Percentiles rank a stretch among this genome's conserved stretches.
These are phyloP conservation scores for Agrotis exclamationis DNA, from an alignment of 2,888 invertebrate species.

Conservation along the genomic window DNA sequence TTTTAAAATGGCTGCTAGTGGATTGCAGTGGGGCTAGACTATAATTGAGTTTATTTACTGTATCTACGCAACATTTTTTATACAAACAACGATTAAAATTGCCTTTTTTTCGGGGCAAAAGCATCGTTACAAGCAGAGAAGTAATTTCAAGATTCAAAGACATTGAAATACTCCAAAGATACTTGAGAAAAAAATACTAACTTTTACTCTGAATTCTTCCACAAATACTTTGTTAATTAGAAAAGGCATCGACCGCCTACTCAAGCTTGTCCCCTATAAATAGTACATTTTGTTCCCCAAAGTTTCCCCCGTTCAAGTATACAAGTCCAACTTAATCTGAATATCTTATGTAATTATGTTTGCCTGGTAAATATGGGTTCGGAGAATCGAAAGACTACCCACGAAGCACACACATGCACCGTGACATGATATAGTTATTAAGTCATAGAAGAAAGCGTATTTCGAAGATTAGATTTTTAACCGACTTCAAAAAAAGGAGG, in stretches of 20 bases:
- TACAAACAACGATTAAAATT: background rate
- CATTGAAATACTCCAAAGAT: too few species aligned
- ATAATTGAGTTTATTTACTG: too few species aligned
- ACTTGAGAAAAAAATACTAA: background rate
- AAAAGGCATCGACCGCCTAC: background rate
- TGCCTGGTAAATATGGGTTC: constrained; percentile 52
- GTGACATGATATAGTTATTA: constrained; percentile 24
- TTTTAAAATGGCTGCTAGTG: constrained; percentile 3
- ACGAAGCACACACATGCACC: constrained; percentile 15
- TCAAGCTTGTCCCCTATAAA: constrained; percentile 14
- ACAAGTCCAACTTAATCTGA: constrained; percentile 41
- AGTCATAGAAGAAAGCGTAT: background rate
- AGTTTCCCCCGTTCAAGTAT: constrained; percentile 16
- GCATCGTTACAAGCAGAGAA: background rate
- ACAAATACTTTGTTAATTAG: constrained; percentile 19
- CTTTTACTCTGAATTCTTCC: background rate
- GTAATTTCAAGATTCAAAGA: too few species aligned
- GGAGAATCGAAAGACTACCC: constrained; percentile 45
- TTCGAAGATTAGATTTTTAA: background rate
- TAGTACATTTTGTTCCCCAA: constrained; percentile 18
- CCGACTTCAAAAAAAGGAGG: too few species aligned
- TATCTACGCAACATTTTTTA: too few species aligned
- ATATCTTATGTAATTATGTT: constrained; percentile 61
- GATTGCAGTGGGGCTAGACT: background rate
- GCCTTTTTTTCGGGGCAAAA: background rate